phyloP scores from a whole-genome alignment of 2,888 invertebrate genomes.

The Pristionchus entomophagus region DNA sequence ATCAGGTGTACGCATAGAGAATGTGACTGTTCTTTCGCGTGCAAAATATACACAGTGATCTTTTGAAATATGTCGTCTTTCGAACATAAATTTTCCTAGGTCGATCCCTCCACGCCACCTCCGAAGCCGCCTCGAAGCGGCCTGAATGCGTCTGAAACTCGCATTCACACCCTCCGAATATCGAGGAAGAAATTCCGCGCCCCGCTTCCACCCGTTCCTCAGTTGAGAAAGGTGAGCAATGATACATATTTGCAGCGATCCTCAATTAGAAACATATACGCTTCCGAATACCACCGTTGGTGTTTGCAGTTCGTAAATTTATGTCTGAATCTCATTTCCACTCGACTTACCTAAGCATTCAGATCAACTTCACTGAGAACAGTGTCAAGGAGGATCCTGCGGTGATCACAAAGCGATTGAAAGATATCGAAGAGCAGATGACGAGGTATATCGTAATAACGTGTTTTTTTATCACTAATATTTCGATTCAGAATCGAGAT shows the following conservation, averaged over 20 bases:
- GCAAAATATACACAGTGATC: no score
- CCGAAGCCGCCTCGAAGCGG: slow-evolving; percentile 38
- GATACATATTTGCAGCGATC: neutral
- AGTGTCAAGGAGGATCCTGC: slow-evolving; percentile 45
- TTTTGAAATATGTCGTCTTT: neutral
- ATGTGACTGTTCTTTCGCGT: no score
- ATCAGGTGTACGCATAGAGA: no score
- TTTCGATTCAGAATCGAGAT: slow-evolving; percentile 33
- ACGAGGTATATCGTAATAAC: neutral
- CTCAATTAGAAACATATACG: neutral
- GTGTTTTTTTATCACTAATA: neutral
- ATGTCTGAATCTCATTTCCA: no score
- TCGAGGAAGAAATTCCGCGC: slow-evolving; percentile 52
- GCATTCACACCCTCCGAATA: slow-evolving; percentile 49
- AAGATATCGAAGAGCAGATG: slow-evolving; percentile 49
- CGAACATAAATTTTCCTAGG: neutral
- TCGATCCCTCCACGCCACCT: slow-evolving; percentile 3
- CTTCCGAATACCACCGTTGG: neutral
- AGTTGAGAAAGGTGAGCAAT: slow-evolving; percentile 47
- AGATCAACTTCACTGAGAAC: slow-evolving; percentile 51
- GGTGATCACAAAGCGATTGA: slow-evolving; percentile 30
- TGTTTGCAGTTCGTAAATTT: no score
- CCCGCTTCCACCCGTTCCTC: slow-evolving; percentile 49
- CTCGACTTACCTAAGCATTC: no score
- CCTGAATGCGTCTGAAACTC: neutral